Evolutionary conservation across 2,113 vertebrate genomes (phyloP), one percentile per base, ranked within the genome.

Genomic region (Thamnophis sirtalis): DNA sequence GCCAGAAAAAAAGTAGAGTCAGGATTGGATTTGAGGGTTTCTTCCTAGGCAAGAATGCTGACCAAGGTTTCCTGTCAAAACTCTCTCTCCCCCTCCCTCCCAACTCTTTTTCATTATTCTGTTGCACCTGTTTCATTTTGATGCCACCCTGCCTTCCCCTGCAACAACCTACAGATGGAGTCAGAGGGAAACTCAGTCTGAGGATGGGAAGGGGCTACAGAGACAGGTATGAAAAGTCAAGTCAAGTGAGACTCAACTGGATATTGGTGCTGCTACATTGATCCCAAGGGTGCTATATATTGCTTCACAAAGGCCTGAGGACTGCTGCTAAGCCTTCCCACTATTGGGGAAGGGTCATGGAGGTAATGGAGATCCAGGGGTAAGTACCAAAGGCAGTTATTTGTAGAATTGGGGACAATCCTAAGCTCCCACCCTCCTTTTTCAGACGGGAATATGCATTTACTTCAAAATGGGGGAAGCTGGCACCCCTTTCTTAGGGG

Each of bases 101-200:
- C 68, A 80, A 80, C 33, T 38, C 33, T 43, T 73, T 87, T 93
- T 87, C 56, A 49, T 53, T 48, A 22, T 86, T 92, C 21, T 84
- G 2, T 54, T 3, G 87, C 96, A 95, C 94, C 96, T 96, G 97
- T 60, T 95, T 95, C 89, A 93, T 90, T 92, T 90, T 91, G 93
- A 55, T 1, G 38, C 50, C 93, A 89, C 87, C 92, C 2, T 55
- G 26, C 3, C 1, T 10, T 0, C 0, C 55, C 87, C 84, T 80
- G 48, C 24, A 90, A 94, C 56, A 68, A 68, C 0, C 0, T 43
- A 84, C 92, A 94, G 93, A 55, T 87, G 93, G 3, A 0, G 38
- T 84, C 53, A 60, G 19, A 28, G 93, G 86, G 92, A 53, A 60
- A 89, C 21, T 9, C 0, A 55, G 56, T 86, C 93, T 87, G 84